Percentiles rank a stretch among this genome's conserved stretches.
Conservation (phyloP, 2,113 vertebrate genomes). For the Mionectes macconnelli region DNA sequence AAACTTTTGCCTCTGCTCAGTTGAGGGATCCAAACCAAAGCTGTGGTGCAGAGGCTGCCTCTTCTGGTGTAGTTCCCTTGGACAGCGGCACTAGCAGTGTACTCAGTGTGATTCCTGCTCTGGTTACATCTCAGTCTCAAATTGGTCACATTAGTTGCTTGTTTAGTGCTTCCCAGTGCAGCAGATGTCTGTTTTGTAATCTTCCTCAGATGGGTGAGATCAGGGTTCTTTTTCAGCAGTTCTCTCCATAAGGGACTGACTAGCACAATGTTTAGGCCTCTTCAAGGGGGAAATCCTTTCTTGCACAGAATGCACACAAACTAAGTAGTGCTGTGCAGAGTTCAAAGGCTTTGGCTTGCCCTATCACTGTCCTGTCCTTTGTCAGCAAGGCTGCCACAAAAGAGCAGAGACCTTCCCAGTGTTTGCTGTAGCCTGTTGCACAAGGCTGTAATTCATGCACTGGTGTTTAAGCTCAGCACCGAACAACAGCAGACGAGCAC, state of each 20-base stretch:
- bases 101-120: not conserved
- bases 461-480: not conserved
- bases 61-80: not conserved
- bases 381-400: not conserved
- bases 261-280: not conserved
- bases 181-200: not conserved
- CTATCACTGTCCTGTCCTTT: not conserved
- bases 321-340: not conserved
- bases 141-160: constrained; percentile 35
- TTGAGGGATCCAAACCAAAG: not conserved
- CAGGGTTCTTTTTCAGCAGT: not conserved
- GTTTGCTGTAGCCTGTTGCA: not conserved
- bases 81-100: not conserved
- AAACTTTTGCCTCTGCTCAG: not conserved
- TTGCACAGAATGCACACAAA: not conserved
- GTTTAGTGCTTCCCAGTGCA: constrained; percentile 16
- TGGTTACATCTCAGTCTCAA: not conserved
- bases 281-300: not conserved
- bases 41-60: not conserved
- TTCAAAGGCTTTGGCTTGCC: not conserved
- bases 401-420: not conserved
- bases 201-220: not conserved
- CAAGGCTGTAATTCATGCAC: not conserved
- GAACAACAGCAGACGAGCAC: not conserved
- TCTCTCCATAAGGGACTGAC: not conserved